Conservation (phyloP, 1,140 invertebrate genomes). For the Heliothis subflexa region DNA sequence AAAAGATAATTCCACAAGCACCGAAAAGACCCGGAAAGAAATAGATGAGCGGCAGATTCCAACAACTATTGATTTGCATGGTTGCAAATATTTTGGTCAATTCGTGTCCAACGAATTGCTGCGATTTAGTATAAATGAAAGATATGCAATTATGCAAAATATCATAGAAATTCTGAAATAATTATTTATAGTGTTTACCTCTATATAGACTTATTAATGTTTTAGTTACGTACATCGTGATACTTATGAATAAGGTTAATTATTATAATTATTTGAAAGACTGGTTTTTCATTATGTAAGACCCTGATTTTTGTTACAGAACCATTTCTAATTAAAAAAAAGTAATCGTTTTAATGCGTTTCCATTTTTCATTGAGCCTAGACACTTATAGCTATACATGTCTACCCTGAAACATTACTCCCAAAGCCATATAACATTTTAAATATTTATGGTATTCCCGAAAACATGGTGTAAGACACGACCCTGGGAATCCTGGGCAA, state of each 20-base stretch:
- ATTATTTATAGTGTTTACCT: conserved; percentile 46
- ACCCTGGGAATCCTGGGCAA: too few relatives aligned
- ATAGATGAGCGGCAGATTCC: conserved; percentile 34
- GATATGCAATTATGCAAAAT: conserved; percentile 48
- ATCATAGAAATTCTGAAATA: conserved; percentile 49
- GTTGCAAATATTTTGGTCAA: conserved; percentile 51
- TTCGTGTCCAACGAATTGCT: conserved; percentile 51
- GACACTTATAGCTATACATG: conserved; percentile 20
- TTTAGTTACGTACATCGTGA: conserved; percentile 20
- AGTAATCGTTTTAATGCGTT: conserved; percentile 15
- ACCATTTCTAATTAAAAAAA: conserved; percentile 15
- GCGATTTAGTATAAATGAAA: conserved; percentile 47
- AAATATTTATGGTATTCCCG: too few relatives aligned
- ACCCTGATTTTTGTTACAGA: conserved; percentile 1
- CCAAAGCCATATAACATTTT: too few relatives aligned
- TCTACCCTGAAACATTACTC: too few relatives aligned
- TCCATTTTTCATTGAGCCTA: conserved; percentile 19
- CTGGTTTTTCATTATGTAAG: conserved; percentile 22
- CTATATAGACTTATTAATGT: conserved; percentile 22
- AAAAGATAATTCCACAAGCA: conserved; percentile 43
- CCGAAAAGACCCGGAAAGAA: conserved; percentile 23
- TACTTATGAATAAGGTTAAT: conserved; percentile 12
- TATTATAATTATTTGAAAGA: conserved; percentile 14
- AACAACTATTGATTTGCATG: conserved; percentile 45
- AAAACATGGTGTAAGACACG: too few relatives aligned